Conservation (phyloP, 2,113 vertebrate species). For the Myiozetetes cayanensis region DNA sequence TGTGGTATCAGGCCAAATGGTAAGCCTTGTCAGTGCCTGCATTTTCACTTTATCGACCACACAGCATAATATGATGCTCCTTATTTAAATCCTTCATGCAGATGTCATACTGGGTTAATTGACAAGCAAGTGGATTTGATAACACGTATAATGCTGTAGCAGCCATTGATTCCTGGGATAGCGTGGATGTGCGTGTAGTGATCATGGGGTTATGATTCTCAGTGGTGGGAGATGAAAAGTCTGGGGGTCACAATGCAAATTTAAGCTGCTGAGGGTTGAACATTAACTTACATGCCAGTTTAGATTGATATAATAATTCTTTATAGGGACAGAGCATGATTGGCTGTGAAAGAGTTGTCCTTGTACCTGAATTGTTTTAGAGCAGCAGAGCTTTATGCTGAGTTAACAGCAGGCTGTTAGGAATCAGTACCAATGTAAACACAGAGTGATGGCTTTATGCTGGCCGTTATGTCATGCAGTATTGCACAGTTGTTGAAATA, state of each 20-base stretch:
- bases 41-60: conserved; percentile 66
- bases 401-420: conserved; percentile 57
- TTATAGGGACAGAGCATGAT: conserved; percentile 31
- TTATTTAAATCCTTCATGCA: conserved; percentile 70
- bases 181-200: conserved; percentile 1
- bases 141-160: conserved; percentile 37
- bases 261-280: conserved; percentile 33
- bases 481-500: conserved; percentile 64
- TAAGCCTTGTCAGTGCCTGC: conserved; percentile 46
- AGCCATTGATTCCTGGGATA: conserved; percentile 53
- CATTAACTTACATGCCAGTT: conserved; percentile 53
- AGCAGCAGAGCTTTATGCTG: conserved; percentile 63
- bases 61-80: conserved; percentile 53
- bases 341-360: conserved; percentile 54
- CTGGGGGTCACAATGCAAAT: conserved; percentile 49
- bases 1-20: conserved; percentile 42
- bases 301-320: conserved; percentile 59
- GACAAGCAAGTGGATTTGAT: conserved; percentile 71
- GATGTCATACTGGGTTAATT: conserved; percentile 69
- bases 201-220: conserved; percentile 28
- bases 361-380: conserved; percentile 67
- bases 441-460: conserved; percentile 50
- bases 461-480: conserved; percentile 20
- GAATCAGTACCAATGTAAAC: conserved; percentile 55
- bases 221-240: not conserved